Evolutionary conservation across 2,888 invertebrate genomes (phyloP).

Genomic region (Acleris laterana): DNA sequence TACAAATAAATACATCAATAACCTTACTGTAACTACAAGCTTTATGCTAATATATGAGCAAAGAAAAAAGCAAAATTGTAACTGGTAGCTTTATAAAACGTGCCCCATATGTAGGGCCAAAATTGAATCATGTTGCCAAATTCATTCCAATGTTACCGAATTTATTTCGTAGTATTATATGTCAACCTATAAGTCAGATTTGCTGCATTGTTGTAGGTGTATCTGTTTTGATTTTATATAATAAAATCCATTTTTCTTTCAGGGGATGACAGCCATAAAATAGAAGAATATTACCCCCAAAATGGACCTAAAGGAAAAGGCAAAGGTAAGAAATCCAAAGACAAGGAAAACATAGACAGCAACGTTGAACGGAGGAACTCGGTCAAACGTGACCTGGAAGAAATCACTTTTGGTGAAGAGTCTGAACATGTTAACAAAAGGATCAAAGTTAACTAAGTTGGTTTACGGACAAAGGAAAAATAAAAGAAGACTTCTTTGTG

Average conservation of each 20-base stretch:
- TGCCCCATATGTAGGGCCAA: no score
- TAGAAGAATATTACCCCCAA: constrained; percentile 68
- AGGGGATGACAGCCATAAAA: constrained; percentile 69
- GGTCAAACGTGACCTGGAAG: constrained; percentile 51
- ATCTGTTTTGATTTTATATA: no score
- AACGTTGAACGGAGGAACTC: constrained; percentile 43
- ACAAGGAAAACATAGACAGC: constrained; percentile 52
- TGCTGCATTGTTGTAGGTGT: no score
- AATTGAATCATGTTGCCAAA: no score
- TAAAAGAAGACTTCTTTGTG: neutral
- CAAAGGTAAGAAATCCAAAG: constrained; percentile 53
- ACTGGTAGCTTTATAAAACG: no score
- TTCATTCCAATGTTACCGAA: no score
- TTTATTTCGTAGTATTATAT: no score
- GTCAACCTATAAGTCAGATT: no score
- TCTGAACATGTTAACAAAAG: constrained; percentile 51
- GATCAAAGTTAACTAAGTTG: constrained; percentile 50
- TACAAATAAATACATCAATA: no score
- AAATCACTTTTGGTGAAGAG: constrained; percentile 47
- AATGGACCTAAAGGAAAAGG: constrained; percentile 57
- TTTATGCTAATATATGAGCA: no score
- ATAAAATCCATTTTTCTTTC: neutral
- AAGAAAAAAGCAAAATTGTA: no score
- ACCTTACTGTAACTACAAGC: no score
- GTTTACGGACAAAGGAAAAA: neutral